Evolutionary conservation across 2,113 vertebrate genomes (phyloP).

Genomic region (Ophiodon elongatus): DNA sequence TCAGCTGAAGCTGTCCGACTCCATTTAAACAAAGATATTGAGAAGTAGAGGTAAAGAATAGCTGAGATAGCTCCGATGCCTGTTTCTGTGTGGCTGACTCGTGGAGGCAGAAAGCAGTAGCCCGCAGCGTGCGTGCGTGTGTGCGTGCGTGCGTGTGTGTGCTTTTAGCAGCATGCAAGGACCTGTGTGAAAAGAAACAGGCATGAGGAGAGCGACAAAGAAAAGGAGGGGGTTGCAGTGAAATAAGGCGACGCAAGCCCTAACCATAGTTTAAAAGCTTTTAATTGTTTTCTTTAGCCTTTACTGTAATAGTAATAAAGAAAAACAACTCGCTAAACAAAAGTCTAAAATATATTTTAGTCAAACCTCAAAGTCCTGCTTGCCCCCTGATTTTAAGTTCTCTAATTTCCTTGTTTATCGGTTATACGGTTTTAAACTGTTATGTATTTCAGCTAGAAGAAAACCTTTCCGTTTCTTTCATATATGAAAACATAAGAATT

Average conservation of each 20-base stretch:
- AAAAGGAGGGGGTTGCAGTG: slow-evolving; percentile 13
- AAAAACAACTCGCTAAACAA: neutral
- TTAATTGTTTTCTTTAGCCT: neutral
- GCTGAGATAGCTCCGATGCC: slow-evolving; percentile 24
- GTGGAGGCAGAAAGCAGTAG: slow-evolving; percentile 64
- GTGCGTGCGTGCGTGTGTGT: slow-evolving; percentile 14
- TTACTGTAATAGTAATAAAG: neutral
- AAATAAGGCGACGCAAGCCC: neutral
- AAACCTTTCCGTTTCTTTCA: neutral
- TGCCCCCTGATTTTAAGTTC: neutral
- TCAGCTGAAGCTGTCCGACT: slow-evolving; percentile 35
- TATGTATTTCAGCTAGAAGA: neutral
- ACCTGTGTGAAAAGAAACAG: slow-evolving; percentile 58
- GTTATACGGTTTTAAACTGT: neutral
- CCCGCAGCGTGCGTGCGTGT: slow-evolving; percentile 51
- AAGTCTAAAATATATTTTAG: neutral
- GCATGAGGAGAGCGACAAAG: slow-evolving; percentile 18
- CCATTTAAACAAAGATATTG: slow-evolving; percentile 34
- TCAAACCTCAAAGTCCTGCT: neutral
- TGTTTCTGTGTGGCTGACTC: slow-evolving; percentile 58
- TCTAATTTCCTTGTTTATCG: neutral
- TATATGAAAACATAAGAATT: neutral
- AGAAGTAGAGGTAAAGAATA: slow-evolving; percentile 42
- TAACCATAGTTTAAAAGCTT: neutral
- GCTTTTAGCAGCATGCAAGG: slow-evolving; percentile 56